phyloP scores from a whole-genome alignment of 2,797 vertebrate genomes.

The Ceryle rudis region DNA sequence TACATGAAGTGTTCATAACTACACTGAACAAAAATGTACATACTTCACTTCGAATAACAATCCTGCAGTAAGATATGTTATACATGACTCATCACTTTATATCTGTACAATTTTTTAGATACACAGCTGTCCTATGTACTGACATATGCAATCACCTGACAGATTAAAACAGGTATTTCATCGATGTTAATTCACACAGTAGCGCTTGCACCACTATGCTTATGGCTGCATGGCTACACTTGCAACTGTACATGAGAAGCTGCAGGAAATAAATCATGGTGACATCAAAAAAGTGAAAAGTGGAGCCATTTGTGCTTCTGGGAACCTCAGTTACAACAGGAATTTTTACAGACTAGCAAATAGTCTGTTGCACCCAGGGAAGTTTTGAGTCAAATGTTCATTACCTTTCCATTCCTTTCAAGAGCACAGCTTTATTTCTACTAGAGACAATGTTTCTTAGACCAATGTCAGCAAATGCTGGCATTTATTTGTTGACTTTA shows the following conservation, averaged over 20 bases:
- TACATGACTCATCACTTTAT: neutral
- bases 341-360: neutral
- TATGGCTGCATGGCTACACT: neutral
- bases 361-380: neutral
- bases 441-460: neutral
- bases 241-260: neutral
- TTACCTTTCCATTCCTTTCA: neutral
- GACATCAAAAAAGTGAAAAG: neutral
- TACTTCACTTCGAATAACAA: neutral
- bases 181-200: neutral
- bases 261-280: neutral
- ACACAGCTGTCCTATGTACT: neutral
- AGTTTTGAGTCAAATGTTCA: neutral
- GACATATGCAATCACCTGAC: neutral
- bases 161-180: neutral
- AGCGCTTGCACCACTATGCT: neutral
- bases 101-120: neutral
- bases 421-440: neutral
- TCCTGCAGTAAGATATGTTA: neutral
- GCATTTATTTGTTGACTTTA: neutral
- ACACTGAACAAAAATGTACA: neutral
- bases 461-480: neutral
- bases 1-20: neutral
- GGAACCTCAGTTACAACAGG: neutral
- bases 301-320: neutral